Percentiles rank a stretch among this genome's conserved stretches.
Evolutionary conservation across 2,797 vertebrate genomes (phyloP).

Genomic region (Mormyrops attenuatus): DNA sequence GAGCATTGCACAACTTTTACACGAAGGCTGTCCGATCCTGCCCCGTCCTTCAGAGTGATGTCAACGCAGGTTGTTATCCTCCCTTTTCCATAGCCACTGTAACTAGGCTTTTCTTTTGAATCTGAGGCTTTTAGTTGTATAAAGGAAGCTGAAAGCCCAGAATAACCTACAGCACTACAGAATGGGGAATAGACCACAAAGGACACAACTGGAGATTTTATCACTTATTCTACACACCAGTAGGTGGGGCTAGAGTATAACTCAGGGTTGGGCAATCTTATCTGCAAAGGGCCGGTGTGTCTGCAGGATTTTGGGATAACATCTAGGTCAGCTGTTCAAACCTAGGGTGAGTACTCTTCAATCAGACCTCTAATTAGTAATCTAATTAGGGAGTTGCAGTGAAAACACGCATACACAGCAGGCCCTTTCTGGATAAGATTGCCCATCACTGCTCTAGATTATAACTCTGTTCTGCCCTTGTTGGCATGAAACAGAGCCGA

Average conservation of each 20-base stretch:
- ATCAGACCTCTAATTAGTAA: neutral
- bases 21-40: neutral
- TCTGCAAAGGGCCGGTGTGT: neutral
- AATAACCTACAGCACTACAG: neutral
- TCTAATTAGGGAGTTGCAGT: neutral
- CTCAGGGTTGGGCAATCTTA: neutral
- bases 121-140: neutral
- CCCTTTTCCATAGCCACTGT: neutral
- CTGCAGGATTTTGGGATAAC: neutral
- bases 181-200: neutral
- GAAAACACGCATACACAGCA: neutral
- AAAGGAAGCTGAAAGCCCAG: neutral
- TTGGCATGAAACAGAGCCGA: neutral
- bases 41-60: neutral
- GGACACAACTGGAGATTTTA: neutral
- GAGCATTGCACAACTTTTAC: neutral
- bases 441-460: neutral
- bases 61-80: neutral
- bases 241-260: constrained; percentile 16
- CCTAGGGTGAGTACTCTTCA: neutral
- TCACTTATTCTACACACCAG: neutral
- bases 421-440: neutral
- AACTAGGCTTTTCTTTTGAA: neutral
- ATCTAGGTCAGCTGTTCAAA: neutral
- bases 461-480: neutral